Conservation (phyloP, 2,113 vertebrate genomes). For the Mesocricetus auratus region DNA sequence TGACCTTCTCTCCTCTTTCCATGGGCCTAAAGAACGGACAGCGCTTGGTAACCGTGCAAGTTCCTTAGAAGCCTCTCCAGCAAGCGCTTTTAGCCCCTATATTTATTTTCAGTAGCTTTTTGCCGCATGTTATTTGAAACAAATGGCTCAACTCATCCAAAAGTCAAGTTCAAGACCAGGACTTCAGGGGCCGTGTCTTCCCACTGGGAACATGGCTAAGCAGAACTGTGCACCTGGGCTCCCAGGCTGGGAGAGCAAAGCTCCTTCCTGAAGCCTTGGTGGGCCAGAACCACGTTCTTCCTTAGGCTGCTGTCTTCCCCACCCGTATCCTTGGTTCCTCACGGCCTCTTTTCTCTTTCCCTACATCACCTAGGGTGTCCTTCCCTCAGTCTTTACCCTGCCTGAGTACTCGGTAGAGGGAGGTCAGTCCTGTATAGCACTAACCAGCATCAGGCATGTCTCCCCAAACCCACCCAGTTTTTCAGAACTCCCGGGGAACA, state of each 20-base stretch:
- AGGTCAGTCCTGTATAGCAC: neutral
- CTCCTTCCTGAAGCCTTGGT: neutral
- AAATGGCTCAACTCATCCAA: neutral
- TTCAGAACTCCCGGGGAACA: neutral
- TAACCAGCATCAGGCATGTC: neutral
- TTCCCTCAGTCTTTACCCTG: neutral
- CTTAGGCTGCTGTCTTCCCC: neutral
- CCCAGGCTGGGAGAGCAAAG: neutral
- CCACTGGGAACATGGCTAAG: neutral
- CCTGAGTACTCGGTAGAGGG: neutral
- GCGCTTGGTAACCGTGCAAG: neutral
- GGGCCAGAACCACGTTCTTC: neutral
- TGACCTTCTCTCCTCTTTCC: neutral
- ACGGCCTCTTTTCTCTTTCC: neutral
- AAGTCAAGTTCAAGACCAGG: neutral
- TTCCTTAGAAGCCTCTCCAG: neutral
- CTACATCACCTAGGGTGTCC: neutral
- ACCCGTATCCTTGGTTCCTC: neutral
- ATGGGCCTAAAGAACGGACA: neutral
- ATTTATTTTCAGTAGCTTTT: conserved; percentile 21
- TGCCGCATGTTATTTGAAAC: neutral
- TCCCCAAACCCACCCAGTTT: neutral
- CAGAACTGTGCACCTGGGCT: neutral
- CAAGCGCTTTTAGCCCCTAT: neutral
- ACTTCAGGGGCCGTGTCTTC: neutral